Percentiles rank a stretch among this genome's conserved stretches.
These are phyloP conservation scores for Drosophila mojavensis DNA, from an alignment of 1,140 invertebrate genomes.

Conservation along the genomic window DNA sequence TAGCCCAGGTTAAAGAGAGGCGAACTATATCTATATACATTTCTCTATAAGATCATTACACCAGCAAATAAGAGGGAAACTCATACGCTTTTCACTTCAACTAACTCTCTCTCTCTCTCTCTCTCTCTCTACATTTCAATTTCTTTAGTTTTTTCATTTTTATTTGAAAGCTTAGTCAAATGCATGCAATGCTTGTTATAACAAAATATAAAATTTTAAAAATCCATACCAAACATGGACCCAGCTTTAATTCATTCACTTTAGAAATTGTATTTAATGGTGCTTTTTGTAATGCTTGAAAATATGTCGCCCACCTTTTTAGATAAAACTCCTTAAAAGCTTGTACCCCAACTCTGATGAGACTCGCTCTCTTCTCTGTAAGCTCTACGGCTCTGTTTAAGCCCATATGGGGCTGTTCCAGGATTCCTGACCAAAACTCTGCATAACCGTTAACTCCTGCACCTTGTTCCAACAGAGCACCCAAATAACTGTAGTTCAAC, in stretches of 20 bases:
- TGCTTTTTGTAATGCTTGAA: constrained; percentile 70
- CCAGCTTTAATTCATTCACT: constrained; percentile 32
- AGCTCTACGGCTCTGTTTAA: not conserved
- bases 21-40: constrained; percentile 39
- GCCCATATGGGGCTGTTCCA: no score
- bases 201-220: constrained; percentile 24
- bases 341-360: constrained; percentile 28
- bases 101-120: constrained; percentile 15
- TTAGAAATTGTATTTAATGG: constrained; percentile 45
- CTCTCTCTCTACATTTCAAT: constrained; percentile 25
- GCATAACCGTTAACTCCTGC: not conserved
- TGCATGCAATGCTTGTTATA: constrained; percentile 69
- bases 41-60: constrained; percentile 29
- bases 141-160: constrained; percentile 23
- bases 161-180: constrained; percentile 59
- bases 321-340: constrained; percentile 35
- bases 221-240: constrained; percentile 23
- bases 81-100: constrained; percentile 65
- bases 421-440: not conserved
- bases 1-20: constrained; percentile 54
- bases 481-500: constrained; percentile 35
- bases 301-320: constrained; percentile 55
- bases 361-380: constrained; percentile 6
- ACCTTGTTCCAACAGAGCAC: constrained; percentile 47
- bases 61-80: constrained; percentile 10